Evolutionary conservation across 1,140 invertebrate genomes (phyloP), one percentile per base, ranked within the genome.

Genomic region (Drosophila pandora): DNA sequence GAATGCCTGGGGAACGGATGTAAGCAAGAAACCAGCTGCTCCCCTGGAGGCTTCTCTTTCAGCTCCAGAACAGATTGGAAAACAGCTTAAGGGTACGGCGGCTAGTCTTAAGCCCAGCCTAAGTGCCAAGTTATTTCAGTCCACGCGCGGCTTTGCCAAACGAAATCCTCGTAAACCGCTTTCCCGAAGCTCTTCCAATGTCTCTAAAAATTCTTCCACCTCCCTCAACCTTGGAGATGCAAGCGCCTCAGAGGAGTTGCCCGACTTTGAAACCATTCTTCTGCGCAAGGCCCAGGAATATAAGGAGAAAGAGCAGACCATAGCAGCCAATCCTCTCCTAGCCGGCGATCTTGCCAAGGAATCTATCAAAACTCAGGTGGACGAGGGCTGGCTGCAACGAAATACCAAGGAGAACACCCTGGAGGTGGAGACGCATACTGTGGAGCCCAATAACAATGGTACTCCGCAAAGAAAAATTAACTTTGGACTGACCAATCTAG

Each of bases 141-240:
- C 93, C 43, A 93, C 94, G 1, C 65, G 58, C 17, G 78, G 84
- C 95, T 96, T 91, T 93, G 83, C 93, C 22, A 95, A 96, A 82
- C 92, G 95, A 63, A 96, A 96, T 93, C 95, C 95, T 10, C 93
- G 95, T 82, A 96, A 96, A 91, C 94, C 94, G 0, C 65, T 94
- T n/a, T 92, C 93, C 3, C 67, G 77, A 7, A 58, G 30, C n/a
- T 54, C 74, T 0, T 13, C 60, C 7, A 83, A 79, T 53, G 41
- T 58, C 21, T 39, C 28, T 7, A 30, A 32, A 1, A n/a, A 10
- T 4, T n/a, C 53, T 0, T 62, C 52, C 3, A 43, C 0, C 12
- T 23, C 12, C 0, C 12, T 52, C 0, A 23, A 21, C 8, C 9
- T 17, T 2, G 8, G 12, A 22, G 12, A 2, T 6, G 9, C 22